phyloP scores from a whole-genome alignment of 2,113 vertebrate genomes.

The Clarias batrachus region DNA sequence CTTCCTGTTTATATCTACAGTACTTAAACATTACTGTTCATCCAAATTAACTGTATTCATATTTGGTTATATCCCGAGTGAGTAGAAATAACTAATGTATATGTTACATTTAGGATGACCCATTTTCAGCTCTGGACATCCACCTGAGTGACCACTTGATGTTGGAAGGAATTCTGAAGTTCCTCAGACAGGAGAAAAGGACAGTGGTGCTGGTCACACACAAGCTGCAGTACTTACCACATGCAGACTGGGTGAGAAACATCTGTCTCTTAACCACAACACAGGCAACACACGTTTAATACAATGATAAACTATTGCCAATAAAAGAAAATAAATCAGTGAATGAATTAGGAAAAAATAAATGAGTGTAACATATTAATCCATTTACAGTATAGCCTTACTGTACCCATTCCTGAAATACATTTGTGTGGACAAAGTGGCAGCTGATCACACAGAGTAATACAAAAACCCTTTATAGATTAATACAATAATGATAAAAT shows the following conservation, averaged over 20 bases:
- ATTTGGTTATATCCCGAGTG: not conserved
- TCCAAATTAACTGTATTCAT: not conserved
- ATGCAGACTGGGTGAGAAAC: slow-evolving; percentile 89
- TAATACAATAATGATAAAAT: not conserved
- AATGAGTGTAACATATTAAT: not conserved
- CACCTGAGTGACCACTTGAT: slow-evolving; percentile 97
- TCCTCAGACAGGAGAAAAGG: slow-evolving; percentile 88
- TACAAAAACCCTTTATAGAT: not conserved
- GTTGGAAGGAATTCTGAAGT: slow-evolving; percentile 93
- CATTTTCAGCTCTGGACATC: slow-evolving; percentile 96
- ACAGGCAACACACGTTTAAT: not conserved
- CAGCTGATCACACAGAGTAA: not conserved
- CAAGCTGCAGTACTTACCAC: slow-evolving; percentile 94
- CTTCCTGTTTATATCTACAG: not conserved
- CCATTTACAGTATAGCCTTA: not conserved
- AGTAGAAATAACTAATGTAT: not conserved
- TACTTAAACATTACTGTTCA: not conserved
- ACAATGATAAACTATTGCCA: not conserved
- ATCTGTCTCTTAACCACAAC: slow-evolving; percentile 3
- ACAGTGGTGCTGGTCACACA: slow-evolving; percentile 94
- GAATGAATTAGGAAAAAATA: not conserved
- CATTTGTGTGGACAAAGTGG: not conserved
- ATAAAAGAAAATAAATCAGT: not conserved
- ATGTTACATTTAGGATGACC: slow-evolving; percentile 81
- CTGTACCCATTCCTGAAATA: not conserved